Evolutionary conservation across 2,113 vertebrate species (phyloP), one percentile per base, ranked within the genome.

Genomic region (Erythrocebus patas): DNA sequence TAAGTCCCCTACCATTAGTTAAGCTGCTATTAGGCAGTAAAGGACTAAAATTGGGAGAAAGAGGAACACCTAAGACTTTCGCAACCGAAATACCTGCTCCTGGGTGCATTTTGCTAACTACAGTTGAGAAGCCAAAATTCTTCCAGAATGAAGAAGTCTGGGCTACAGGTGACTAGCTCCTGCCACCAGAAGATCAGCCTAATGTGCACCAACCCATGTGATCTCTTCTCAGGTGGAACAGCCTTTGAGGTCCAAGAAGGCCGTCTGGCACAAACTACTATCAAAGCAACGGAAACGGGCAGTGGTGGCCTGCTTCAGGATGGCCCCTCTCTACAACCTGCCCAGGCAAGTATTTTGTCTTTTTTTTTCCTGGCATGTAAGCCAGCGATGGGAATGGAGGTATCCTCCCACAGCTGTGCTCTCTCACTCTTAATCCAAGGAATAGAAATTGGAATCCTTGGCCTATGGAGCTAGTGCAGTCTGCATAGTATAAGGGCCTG

Each of bases 251-350:
- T 99, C 99, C 93, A 99, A 99, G 98, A 99, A 99, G 97, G 99
- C 99, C 27, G 99, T 99, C 1, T 99, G 99, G 99, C 99, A 99
- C 98, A 99, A 99, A 96, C 98, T 99, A 70, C 98, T 99, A 43
- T 99, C 99, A 97, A 99, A 99, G 91, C 99, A 99, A 98, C 99
- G 99, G 82, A 99, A 99, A 98, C 98, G 99, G 98, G 99, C 99
- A 0, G 99, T 99, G 43, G 99, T 99, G 75, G 99, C 99, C 12
- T 99, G 99, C 98, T 99, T 99, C 98, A 99, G 99, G 87, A 99
- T 99, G 99, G 99, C 99, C 73, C 99, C 99, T 0, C 98, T 99
- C 75, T 99, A 99, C 98, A 99, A 99, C 97, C 98, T 99, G 68
- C 99, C 99, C 93, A 99, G 99, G 99, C 99, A 99, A 96, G 94